Evolutionary conservation across 2,113 vertebrate species (phyloP).

Genomic region (Microtus richardsoni): DNA sequence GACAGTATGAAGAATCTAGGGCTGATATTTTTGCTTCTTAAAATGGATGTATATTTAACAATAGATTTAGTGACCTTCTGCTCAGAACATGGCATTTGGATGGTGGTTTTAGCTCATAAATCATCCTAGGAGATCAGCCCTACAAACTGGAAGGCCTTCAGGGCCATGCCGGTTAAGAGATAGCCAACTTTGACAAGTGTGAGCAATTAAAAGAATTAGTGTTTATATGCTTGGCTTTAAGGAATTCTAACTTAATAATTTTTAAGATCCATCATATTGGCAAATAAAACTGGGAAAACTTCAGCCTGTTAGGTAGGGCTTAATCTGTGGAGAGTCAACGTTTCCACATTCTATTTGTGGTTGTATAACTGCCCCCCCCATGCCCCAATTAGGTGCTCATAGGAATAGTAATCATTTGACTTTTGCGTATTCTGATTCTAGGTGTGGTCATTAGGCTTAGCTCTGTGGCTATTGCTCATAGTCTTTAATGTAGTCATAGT

Average conservation of each 20-base stretch:
- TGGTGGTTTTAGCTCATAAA: conserved; percentile 17
- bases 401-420: background rate
- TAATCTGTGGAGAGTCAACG: background rate
- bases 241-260: conserved; percentile 17
- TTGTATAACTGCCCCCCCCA: background rate
- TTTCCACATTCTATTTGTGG: conserved; percentile 16
- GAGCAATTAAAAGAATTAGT: background rate
- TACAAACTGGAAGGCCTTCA: background rate
- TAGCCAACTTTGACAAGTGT: background rate
- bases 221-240: background rate
- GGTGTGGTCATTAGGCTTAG: background rate
- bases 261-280: background rate
- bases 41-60: conserved; percentile 8
- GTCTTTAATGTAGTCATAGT: background rate
- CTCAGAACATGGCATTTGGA: background rate
- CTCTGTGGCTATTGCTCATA: background rate
- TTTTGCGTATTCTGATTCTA: background rate
- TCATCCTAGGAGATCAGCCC: conserved; percentile 4
- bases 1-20: conserved; percentile 32
- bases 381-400: background rate
- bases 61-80: conserved; percentile 15
- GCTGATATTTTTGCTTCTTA: conserved; percentile 17
- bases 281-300: conserved; percentile 43
- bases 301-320: background rate
- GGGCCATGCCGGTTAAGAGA: background rate